These are phyloP conservation scores for Neofelis nebulosa DNA, from an alignment of 2,113 vertebrate species.

Conservation along the genomic window DNA sequence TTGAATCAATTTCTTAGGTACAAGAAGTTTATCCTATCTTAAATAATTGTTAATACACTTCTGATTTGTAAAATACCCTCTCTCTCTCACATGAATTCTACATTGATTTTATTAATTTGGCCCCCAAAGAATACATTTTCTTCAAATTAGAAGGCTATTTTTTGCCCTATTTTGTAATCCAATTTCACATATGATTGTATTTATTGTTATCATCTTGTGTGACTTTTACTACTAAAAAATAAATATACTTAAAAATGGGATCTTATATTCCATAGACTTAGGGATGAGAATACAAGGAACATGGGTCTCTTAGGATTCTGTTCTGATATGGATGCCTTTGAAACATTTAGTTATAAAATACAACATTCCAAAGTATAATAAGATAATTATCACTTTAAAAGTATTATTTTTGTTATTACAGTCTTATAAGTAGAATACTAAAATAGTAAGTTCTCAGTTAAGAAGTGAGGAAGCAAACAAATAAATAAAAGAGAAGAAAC, in stretches of 20 bases:
- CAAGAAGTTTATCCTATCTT: neutral
- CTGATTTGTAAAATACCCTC: neutral
- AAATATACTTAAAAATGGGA: neutral
- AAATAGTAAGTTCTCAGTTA: neutral
- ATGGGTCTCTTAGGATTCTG: neutral
- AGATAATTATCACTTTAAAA: neutral
- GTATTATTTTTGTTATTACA: neutral
- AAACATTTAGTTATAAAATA: neutral
- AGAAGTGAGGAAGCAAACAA: neutral
- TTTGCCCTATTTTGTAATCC: neutral
- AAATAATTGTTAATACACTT: neutral
- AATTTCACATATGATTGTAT: neutral
- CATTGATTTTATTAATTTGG: neutral
- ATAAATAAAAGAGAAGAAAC: neutral
- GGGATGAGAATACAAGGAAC: neutral
- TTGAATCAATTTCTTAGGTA: neutral
- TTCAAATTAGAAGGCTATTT: neutral
- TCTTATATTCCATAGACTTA: neutral
- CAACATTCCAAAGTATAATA: neutral
- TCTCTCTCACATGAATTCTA: neutral
- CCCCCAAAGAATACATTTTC: neutral
- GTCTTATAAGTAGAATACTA: neutral
- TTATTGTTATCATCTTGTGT: neutral
- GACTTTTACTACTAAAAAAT: neutral
- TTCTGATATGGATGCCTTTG: neutral